Percentiles rank a stretch among this genome's conserved stretches.
phyloP scores from a whole-genome alignment of 2,113 vertebrate genomes.

The Hassar affinis region DNA sequence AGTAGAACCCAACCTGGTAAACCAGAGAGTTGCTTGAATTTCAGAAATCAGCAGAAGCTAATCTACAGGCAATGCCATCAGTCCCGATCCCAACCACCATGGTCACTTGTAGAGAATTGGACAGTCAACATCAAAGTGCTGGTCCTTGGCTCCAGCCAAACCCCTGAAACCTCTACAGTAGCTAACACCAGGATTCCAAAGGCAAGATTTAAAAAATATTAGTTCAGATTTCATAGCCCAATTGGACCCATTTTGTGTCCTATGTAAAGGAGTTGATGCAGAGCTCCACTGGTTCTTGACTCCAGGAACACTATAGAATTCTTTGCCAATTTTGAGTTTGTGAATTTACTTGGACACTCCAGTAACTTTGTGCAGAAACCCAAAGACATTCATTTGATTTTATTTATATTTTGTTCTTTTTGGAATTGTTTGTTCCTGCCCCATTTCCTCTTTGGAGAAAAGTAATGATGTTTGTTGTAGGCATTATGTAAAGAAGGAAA shows the following conservation, averaged over 20 bases:
- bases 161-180: neutral
- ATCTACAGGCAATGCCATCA: neutral
- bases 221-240: neutral
- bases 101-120: neutral
- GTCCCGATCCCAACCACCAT: neutral
- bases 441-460: neutral
- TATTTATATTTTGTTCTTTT: neutral
- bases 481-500: conserved; percentile 1
- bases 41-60: neutral
- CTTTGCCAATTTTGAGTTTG: neutral
- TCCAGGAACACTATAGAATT: neutral
- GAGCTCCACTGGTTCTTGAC: neutral
- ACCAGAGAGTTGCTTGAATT: neutral
- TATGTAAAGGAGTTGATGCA: neutral
- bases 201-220: neutral
- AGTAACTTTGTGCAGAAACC: neutral
- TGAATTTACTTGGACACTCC: neutral
- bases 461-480: neutral
- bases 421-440: neutral
- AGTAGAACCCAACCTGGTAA: neutral
- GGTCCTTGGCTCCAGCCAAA: neutral
- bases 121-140: neutral
- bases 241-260: neutral
- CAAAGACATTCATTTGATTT: neutral
- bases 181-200: neutral